phyloP scores from a whole-genome alignment of 2,797 vertebrate species.

The Lithobates pipiens region DNA sequence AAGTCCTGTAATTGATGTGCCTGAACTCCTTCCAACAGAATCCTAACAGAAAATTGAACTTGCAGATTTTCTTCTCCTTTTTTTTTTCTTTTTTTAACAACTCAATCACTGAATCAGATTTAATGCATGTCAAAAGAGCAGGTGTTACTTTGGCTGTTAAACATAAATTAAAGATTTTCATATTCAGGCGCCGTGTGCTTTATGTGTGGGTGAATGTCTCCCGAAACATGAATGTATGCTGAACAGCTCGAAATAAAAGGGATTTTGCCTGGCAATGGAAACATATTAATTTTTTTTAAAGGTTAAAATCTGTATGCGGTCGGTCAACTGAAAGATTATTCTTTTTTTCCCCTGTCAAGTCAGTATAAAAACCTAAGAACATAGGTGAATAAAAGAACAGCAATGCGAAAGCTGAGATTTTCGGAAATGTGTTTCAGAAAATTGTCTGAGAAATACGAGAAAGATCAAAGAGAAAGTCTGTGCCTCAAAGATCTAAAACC shows the following conservation, averaged over 20 bases:
- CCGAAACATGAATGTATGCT: constrained; percentile 37
- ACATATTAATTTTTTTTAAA: constrained; percentile 12
- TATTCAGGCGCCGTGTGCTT: constrained; percentile 40
- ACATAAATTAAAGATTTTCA: constrained; percentile 54
- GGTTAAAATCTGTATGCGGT: constrained; percentile 32
- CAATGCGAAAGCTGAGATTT: background rate
- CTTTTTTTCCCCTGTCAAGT: constrained; percentile 20
- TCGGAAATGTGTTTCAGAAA: background rate
- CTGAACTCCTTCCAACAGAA: constrained; percentile 53
- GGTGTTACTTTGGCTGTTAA: constrained; percentile 59
- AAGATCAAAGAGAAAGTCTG: constrained; percentile 28
- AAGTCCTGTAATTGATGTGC: constrained; percentile 58
- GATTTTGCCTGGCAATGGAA: constrained; percentile 34
- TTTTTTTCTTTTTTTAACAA: constrained; percentile 47
- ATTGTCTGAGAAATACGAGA: background rate
- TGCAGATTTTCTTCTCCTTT: constrained; percentile 42
- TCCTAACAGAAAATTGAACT: constrained; percentile 53
- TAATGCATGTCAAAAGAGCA: constrained; percentile 62
- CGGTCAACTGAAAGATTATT: constrained; percentile 26
- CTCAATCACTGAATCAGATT: constrained; percentile 57
- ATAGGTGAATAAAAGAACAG: constrained; percentile 13
- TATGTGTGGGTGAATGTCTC: constrained; percentile 52
- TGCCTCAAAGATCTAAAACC: background rate
- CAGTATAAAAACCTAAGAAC: constrained; percentile 12
- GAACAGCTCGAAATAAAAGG: constrained; percentile 44